A percentile compares a stretch with the other conserved stretches of the same genome.
Evolutionary conservation across 2,797 vertebrate genomes (phyloP).

Genomic region (Podarcis siculus): DNA sequence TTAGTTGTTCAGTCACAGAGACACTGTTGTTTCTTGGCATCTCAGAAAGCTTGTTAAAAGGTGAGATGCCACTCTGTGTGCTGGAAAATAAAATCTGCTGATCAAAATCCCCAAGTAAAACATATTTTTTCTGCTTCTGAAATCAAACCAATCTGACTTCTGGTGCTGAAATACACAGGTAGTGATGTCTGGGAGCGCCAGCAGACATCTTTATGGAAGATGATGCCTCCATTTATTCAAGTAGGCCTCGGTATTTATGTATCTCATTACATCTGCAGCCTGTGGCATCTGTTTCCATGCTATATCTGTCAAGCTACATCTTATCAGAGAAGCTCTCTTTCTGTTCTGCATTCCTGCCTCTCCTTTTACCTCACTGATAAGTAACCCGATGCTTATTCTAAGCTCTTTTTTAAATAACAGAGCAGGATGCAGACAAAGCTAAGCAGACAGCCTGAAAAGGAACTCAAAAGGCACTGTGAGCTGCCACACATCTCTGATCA

Average conservation of each 20-base stretch:
- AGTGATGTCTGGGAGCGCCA: not conserved
- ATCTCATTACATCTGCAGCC: slow-evolving; percentile 60
- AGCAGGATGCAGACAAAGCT: slow-evolving; percentile 12
- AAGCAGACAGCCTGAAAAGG: slow-evolving; percentile 22
- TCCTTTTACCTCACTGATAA: slow-evolving; percentile 22
- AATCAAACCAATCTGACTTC: not conserved
- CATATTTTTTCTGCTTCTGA: not conserved
- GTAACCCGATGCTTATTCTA: slow-evolving; percentile 32
- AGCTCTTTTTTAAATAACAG: slow-evolving; percentile 46
- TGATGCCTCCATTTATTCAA: slow-evolving; percentile 11
- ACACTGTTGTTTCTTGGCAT: not conserved
- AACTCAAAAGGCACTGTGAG: not conserved
- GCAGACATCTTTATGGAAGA: rapidly evolving
- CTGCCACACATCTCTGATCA: not conserved
- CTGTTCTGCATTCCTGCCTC: slow-evolving; percentile 2
- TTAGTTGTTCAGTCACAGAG: not conserved
- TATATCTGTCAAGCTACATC: slow-evolving; percentile 60
- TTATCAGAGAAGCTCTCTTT: slow-evolving; percentile 47
- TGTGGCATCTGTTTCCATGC: slow-evolving; percentile 63
- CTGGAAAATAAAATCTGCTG: not conserved
- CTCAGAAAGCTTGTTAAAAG: not conserved
- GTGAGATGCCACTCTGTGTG: not conserved
- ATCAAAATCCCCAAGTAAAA: not conserved
- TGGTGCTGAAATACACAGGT: not conserved
- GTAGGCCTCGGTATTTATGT: slow-evolving; percentile 49